Conservation (phyloP, 2,797 vertebrate genomes). For the Emys orbicularis region DNA sequence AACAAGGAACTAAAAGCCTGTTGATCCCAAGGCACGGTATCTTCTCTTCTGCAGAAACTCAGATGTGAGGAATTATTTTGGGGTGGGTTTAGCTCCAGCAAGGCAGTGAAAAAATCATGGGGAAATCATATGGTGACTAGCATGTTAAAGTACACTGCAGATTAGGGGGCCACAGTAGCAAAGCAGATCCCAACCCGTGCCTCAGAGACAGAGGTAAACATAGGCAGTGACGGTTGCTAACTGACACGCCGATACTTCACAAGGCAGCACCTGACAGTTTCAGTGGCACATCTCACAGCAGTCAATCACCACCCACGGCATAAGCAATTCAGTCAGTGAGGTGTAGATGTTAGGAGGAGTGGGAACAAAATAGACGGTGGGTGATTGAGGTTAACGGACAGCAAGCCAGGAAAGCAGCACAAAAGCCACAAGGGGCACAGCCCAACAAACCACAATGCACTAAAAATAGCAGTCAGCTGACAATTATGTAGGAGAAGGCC, state of each 20-base stretch:
- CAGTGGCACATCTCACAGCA: background rate
- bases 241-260: background rate
- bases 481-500: background rate
- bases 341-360: background rate
- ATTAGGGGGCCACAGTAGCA: background rate
- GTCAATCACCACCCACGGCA: background rate
- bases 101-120: background rate
- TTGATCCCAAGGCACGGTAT: background rate
- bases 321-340: background rate
- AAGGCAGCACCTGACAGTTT: background rate
- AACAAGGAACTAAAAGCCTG: background rate
- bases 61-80: background rate
- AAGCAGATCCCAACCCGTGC: background rate
- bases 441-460: background rate
- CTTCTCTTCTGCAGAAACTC: background rate
- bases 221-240: background rate
- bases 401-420: background rate
- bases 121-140: background rate
- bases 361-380: accelerated
- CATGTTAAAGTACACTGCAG: background rate
- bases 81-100: background rate
- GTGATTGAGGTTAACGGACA: background rate
- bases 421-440: background rate
- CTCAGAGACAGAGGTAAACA: background rate
- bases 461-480: background rate